phyloP scores from a whole-genome alignment of 2,113 vertebrate genomes.

The Python bivittatus region DNA sequence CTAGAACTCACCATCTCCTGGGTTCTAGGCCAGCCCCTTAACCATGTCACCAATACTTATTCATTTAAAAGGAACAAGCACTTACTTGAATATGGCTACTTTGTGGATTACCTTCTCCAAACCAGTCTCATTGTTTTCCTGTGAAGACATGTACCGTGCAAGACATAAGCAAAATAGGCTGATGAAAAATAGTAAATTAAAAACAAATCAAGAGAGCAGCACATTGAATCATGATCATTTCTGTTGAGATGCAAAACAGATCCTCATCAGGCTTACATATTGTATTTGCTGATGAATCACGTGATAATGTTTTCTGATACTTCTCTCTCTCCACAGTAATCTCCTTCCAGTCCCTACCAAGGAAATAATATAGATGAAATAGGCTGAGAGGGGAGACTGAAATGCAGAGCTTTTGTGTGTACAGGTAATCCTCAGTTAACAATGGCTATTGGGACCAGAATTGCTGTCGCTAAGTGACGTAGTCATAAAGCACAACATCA shows the following conservation, averaged over 20 bases:
- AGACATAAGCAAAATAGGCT: constrained; percentile 39
- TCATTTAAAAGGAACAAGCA: constrained; percentile 36
- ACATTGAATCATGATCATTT: neutral
- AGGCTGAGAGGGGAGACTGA: neutral
- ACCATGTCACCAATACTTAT: neutral
- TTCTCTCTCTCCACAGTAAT: neutral
- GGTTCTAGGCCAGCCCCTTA: neutral
- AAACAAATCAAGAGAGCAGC: neutral
- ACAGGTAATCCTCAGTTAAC: neutral
- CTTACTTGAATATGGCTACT: constrained; percentile 96
- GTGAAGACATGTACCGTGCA: constrained; percentile 46
- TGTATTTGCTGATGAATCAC: neutral
- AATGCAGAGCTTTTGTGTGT: neutral
- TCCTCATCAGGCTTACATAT: neutral
- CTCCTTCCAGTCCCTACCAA: neutral
- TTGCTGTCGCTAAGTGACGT: neutral
- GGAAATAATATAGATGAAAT: neutral
- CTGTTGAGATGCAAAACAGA: neutral
- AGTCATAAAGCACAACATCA: neutral
- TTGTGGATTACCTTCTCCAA: constrained; percentile 92
- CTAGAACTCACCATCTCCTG: neutral
- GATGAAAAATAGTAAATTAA: neutral
- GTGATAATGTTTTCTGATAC: neutral
- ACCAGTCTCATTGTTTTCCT: constrained; percentile 96
- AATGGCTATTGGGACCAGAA: neutral